Evolutionary conservation across 2,888 invertebrate genomes (phyloP).

Genomic region (Leucophenga maculata): DNA sequence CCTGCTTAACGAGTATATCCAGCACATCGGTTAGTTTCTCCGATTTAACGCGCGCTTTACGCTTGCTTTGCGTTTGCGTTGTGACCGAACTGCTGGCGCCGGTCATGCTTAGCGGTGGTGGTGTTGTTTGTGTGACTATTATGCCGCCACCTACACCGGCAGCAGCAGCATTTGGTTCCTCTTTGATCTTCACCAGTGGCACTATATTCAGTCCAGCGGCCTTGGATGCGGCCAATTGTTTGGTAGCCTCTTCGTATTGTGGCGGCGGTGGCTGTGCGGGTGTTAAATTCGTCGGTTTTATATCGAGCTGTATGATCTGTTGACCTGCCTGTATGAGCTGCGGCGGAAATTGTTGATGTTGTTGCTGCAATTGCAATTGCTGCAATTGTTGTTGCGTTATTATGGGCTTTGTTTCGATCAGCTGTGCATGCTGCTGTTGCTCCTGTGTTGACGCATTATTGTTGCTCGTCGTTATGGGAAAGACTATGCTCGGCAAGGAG

Average conservation of each 20-base stretch:
- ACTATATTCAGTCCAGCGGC: conserved; percentile 51
- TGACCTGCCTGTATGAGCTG: conserved; percentile 54
- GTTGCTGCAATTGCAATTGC: conserved; percentile 46
- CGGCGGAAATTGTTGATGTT: conserved; percentile 52
- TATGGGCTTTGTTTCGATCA: conserved; percentile 38
- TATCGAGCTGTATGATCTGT: conserved; percentile 65
- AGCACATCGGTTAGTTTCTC: conserved; percentile 81
- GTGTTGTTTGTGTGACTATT: conserved; percentile 14
- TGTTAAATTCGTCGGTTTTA: conserved; percentile 70
- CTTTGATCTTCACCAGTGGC: conserved; percentile 62
- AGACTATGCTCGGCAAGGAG: conserved; percentile 77
- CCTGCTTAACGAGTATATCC: conserved; percentile 93
- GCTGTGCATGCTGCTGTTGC: conserved; percentile 49
- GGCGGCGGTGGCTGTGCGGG: conserved; percentile 77
- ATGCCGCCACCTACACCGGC: neutral
- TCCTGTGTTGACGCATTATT: conserved; percentile 65
- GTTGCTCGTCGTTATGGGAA: conserved; percentile 68
- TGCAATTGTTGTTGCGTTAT: conserved; percentile 53
- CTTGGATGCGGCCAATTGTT: conserved; percentile 73
- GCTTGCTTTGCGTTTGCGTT: conserved; percentile 35
- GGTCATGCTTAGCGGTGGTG: conserved; percentile 27
- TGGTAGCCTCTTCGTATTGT: conserved; percentile 82
- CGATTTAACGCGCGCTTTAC: conserved; percentile 65
- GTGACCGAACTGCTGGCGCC: conserved; percentile 2
- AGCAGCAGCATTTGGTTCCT: conserved; percentile 48